These are phyloP conservation scores for Papilio polytes DNA, from an alignment of 1,140 invertebrate species.

Conservation along the genomic window DNA sequence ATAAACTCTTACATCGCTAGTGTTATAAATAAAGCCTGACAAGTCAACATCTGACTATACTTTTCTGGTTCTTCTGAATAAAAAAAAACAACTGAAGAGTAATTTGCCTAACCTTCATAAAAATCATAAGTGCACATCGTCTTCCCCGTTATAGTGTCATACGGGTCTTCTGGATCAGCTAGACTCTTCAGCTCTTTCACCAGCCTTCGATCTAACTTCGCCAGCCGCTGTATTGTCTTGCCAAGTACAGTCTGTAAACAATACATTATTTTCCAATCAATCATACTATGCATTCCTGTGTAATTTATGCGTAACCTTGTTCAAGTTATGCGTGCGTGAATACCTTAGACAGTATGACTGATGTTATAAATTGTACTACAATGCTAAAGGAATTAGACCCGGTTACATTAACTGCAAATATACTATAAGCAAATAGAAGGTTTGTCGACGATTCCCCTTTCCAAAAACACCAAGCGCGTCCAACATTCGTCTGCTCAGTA, in stretches of 20 bases:
- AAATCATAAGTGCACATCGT: slow-evolving; percentile 99
- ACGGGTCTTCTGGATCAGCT: slow-evolving; percentile 91
- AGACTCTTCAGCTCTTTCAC: slow-evolving; percentile 90
- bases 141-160: slow-evolving; percentile 94
- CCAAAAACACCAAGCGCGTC: too few relatives aligned
- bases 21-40: not conserved
- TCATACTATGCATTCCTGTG: not conserved
- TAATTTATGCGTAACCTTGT: not conserved
- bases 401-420: too few relatives aligned
- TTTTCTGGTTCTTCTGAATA: too few relatives aligned
- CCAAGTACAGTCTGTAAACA: slow-evolving; percentile 92
- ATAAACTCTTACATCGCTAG: not conserved
- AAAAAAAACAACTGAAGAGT: not conserved
- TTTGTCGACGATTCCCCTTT: too few relatives aligned
- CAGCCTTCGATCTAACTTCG: slow-evolving; percentile 92
- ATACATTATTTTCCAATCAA: not conserved
- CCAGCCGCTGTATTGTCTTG: slow-evolving; percentile 91
- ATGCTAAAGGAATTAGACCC: not conserved
- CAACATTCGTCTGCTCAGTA: too few relatives aligned
- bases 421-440: too few relatives aligned
- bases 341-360: not conserved
- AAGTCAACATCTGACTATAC: too few relatives aligned
- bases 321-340: slow-evolving; percentile 3
- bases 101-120: slow-evolving; percentile 90
- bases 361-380: not conserved